Evolutionary conservation across 1,140 invertebrate genomes (phyloP), one percentile per base, ranked within the genome.

Genomic region (Venturia canescens): DNA sequence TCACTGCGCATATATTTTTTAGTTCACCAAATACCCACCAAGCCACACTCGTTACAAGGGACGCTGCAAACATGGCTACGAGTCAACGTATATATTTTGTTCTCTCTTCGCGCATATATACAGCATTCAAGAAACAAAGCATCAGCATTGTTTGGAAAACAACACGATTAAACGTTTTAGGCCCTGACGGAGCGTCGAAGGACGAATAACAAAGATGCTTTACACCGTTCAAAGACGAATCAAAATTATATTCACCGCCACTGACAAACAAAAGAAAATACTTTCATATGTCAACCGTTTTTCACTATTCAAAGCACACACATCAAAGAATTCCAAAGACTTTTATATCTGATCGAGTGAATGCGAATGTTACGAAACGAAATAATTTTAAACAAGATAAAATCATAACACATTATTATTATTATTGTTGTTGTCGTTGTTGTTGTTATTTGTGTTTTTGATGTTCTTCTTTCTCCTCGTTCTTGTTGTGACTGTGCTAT

Each of bases 401-500:
- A 38, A 57, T 84, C 81, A 70, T 80, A 44, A 84, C 78, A 85
- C 72, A 81, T 80, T 86, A 83, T 84, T 83, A 81, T 86, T 83
- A 86, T 86, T 84, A 77, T 84, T 84, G 78, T 86, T 85, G 84
- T 85, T 83, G 85, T 80, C 85, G 84, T 80, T 79, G 83, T 82
- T 85, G 34, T 83, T 85, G 76, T 83, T 82, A 78, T 86, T 83
- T 83, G 85, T 84, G 77, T 83, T 84, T 75, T 86, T 85, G 84
- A 85, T 84, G 84, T 84, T 84, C 81, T 79, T 86, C 82, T 80
- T 82, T 85, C 34, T 83, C 85, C 75, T 84, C 85, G 84, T 87
- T 85, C 84, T 84, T 85, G 82, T 88, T 89, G 86, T 87, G 86
- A 86, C 83, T 83, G 84, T 81, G 80, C 84, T 88, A 85, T 87